A percentile compares a stretch with the other conserved stretches of the same genome.
Evolutionary conservation across 2,113 vertebrate genomes (phyloP).

Genomic region (Prochilodus magdalenae): DNA sequence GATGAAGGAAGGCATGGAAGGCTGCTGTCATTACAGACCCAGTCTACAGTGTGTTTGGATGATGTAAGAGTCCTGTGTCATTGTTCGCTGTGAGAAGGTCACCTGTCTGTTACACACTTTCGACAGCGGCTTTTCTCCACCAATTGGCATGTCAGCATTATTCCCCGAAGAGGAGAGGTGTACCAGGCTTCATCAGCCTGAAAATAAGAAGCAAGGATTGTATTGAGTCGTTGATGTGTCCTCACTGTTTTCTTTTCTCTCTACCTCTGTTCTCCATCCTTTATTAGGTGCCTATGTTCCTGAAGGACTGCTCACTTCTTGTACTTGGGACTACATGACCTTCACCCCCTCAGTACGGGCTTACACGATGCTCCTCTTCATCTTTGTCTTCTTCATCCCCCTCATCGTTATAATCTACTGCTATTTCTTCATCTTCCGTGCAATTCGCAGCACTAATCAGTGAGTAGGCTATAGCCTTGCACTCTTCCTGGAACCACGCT

Average conservation of each 20-base stretch:
- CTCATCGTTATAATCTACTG: conserved; percentile 90
- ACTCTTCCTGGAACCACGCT: no score
- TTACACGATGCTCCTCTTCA: conserved; percentile 95
- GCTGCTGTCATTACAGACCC: no score
- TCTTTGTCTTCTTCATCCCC: conserved; percentile 94
- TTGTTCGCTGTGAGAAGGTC: conserved; percentile 7
- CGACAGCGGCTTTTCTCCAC: neutral
- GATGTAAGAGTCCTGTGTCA: neutral
- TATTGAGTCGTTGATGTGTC: neutral
- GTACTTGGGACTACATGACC: conserved; percentile 94
- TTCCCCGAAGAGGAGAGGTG: neutral
- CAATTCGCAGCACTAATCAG: conserved; percentile 88
- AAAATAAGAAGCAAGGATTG: neutral
- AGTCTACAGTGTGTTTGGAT: no score
- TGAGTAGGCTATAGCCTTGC: conserved; percentile 53
- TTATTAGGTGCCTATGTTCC: conserved; percentile 89
- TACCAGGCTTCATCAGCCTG: neutral
- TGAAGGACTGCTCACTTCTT: conserved; percentile 92
- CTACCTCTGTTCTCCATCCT: neutral
- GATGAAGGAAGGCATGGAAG: no score
- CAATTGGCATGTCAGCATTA: conserved; percentile 4
- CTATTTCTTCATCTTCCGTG: conserved; percentile 92
- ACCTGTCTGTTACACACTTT: conserved; percentile 4
- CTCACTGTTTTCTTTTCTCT: neutral
- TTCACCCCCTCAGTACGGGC: conserved; percentile 90